Conservation (phyloP, 1,140 invertebrate species). For the Drosophila parvula region DNA sequence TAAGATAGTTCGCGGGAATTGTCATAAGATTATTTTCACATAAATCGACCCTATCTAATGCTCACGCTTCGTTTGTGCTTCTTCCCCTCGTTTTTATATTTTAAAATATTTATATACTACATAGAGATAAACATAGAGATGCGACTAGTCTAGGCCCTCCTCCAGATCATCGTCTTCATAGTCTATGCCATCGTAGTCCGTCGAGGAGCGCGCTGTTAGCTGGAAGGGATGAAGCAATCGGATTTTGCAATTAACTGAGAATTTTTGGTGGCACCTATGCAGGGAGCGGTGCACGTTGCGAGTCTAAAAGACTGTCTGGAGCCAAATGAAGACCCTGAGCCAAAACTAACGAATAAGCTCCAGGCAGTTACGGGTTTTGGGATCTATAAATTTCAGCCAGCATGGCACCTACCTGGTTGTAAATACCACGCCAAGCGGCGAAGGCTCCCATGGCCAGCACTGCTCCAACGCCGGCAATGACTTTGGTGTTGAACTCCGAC, state of each 20-base stretch:
- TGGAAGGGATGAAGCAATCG: constrained; percentile 44
- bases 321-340: constrained; percentile 41
- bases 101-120: constrained; percentile 28
- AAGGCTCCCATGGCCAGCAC: constrained; percentile 76
- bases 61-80: constrained; percentile 35
- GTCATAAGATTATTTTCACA: constrained; percentile 10
- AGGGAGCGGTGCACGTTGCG: constrained; percentile 6
- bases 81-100: constrained; percentile 36
- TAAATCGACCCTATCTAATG: constrained; percentile 9
- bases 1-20: neutral
- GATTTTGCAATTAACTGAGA: constrained; percentile 39
- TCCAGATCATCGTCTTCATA: constrained; percentile 75
- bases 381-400: neutral
- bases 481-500: constrained; percentile 76
- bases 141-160: constrained; percentile 68
- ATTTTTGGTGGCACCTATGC: constrained; percentile 20
- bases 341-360: constrained; percentile 35
- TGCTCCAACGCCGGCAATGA: constrained; percentile 72
- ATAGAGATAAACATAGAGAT: constrained; percentile 44
- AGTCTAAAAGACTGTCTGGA: constrained; percentile 32
- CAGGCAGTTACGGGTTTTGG: constrained; percentile 9
- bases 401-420: constrained; percentile 55
- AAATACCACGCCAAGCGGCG: constrained; percentile 77
- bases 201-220: constrained; percentile 64
- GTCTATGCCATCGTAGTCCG: constrained; percentile 73